A percentile compares a stretch with the other conserved stretches of the same genome.
Conservation (phyloP, 2,113 vertebrate species). For the Pachypanchax playfairii region DNA sequence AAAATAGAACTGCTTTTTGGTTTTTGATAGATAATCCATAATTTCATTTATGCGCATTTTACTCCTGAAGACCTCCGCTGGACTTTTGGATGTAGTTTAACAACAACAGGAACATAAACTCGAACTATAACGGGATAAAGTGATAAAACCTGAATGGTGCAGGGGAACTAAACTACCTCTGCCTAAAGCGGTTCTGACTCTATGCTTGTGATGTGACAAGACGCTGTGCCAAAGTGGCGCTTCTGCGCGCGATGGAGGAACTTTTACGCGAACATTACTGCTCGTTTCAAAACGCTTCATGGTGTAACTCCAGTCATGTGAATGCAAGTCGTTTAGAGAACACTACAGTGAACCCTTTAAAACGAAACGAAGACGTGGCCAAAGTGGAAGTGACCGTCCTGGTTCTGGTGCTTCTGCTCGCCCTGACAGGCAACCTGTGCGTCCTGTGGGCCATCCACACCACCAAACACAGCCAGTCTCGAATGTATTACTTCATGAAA, state of each 20-base stretch:
- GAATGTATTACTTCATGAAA: slow-evolving; percentile 99
- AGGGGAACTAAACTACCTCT: too few relatives aligned
- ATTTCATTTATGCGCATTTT: not conserved
- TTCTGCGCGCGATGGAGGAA: slow-evolving; percentile 75
- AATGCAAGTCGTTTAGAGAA: slow-evolving; percentile 75
- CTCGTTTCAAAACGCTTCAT: slow-evolving; percentile 73
- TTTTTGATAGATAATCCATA: too few relatives aligned
- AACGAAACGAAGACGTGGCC: slow-evolving; percentile 93
- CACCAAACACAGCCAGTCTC: slow-evolving; percentile 88
- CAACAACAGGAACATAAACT: not conserved
- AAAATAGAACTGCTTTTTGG: too few relatives aligned
- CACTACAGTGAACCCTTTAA: slow-evolving; percentile 80
- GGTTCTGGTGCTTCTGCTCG: slow-evolving; percentile 89
- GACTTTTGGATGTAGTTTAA: not conserved
- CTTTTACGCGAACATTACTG: slow-evolving; percentile 56
- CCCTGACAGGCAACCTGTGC: slow-evolving; percentile 90
- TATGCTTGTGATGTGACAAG: slow-evolving; percentile 46
- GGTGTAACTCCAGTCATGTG: slow-evolving; percentile 74
- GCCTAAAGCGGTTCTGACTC: not conserved
- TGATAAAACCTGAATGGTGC: not conserved
- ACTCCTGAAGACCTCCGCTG: not conserved
- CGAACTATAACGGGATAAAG: not conserved
- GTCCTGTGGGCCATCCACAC: slow-evolving; percentile 91
- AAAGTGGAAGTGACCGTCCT: slow-evolving; percentile 94
- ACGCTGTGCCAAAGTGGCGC: slow-evolving; percentile 40